Evolutionary conservation across 2,888 invertebrate genomes (phyloP).

Genomic region (Lasioglossum oenotherae): DNA sequence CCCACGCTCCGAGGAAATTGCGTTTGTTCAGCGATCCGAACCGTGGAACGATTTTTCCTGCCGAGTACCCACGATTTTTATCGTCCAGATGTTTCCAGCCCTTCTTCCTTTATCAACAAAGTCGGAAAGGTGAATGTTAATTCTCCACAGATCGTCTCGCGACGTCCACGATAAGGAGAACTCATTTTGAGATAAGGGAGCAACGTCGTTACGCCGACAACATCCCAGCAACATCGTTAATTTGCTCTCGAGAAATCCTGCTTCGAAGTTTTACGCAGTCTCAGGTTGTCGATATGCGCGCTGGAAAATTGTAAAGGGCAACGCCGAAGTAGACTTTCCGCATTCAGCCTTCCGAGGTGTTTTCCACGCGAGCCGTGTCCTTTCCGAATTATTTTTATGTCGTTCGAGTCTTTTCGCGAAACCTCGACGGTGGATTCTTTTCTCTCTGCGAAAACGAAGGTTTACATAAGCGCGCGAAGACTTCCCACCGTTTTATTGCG

Average conservation of each 20-base stretch:
- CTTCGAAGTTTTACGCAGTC: too few species aligned
- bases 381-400: too few species aligned
- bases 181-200: background rate
- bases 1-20: background rate
- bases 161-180: background rate
- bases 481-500: background rate
- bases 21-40: background rate
- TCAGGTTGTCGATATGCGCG: too few species aligned
- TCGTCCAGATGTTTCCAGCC: background rate
- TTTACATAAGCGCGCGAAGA: background rate
- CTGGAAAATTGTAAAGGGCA: too few species aligned
- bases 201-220: too few species aligned
- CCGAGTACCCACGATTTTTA: background rate
- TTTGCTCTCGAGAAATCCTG: too few species aligned
- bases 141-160: background rate
- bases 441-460: background rate
- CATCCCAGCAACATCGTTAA: too few species aligned
- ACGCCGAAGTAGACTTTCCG: too few species aligned
- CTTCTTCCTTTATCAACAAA: background rate
- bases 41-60: background rate
- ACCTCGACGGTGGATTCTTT: background rate
- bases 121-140: background rate
- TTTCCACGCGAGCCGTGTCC: too few species aligned
- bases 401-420: background rate
- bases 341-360: too few species aligned